A percentile compares a stretch with the other conserved stretches of the same genome.
phyloP scores from a whole-genome alignment of 1,140 invertebrate genomes.

The Heliconius hewitsoni region DNA sequence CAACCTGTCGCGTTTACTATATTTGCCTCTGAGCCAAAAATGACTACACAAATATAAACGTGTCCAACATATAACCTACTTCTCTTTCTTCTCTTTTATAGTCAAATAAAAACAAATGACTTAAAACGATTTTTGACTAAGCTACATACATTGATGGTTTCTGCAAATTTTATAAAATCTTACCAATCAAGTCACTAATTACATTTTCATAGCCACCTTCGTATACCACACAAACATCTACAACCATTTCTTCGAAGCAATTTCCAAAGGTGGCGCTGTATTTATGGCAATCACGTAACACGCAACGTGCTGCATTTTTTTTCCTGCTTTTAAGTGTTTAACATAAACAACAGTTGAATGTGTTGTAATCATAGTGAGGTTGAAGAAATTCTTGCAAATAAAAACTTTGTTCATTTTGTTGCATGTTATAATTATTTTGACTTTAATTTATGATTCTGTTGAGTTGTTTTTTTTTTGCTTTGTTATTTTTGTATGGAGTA shows the following conservation, averaged over 20 bases:
- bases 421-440: conserved; percentile 10
- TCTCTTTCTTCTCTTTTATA: too few species aligned
- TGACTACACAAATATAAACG: too few species aligned
- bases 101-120: too few species aligned
- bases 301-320: conserved; percentile 41
- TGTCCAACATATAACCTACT: too few species aligned
- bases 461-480: neutral
- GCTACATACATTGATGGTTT: neutral
- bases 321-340: conserved; percentile 37
- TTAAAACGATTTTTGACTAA: neutral
- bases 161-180: neutral
- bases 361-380: conserved; percentile 30
- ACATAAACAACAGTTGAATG: conserved; percentile 37
- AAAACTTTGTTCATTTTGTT: conserved; percentile 18
- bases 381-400: neutral
- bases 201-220: conserved; percentile 2
- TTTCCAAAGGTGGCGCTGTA: conserved; percentile 40
- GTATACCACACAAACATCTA: conserved; percentile 31
- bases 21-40: too few species aligned
- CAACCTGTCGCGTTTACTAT: too few species aligned
- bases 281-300: conserved; percentile 56
- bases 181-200: neutral
- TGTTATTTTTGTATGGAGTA: neutral
- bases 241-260: conserved; percentile 44
- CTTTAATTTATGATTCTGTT: conserved; percentile 10